phyloP scores from a whole-genome alignment of 2,797 vertebrate species.

The Phrynocephalus vlangalii region DNA sequence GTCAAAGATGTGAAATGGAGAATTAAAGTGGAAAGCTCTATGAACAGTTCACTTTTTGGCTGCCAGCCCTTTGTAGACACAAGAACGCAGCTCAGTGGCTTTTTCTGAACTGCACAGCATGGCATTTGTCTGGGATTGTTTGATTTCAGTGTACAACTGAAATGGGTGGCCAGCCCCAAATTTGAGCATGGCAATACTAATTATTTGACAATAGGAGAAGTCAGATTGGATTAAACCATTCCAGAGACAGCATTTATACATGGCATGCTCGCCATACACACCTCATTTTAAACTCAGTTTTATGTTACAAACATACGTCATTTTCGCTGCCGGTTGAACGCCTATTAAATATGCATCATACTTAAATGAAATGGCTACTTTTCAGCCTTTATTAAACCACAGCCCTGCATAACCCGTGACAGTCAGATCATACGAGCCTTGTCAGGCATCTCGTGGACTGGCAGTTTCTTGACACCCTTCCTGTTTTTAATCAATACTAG shows the following conservation, averaged over 20 bases:
- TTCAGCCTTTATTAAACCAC: neutral
- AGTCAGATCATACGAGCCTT: neutral
- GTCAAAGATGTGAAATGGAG: constrained; percentile 71
- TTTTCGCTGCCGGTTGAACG: neutral
- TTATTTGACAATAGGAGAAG: neutral
- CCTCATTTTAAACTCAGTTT: neutral
- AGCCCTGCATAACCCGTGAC: neutral
- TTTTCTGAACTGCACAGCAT: constrained; percentile 57
- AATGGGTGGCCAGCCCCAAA: constrained; percentile 18
- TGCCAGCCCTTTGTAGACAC: constrained; percentile 48
- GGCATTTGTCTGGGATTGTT: constrained; percentile 41
- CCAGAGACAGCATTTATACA: neutral
- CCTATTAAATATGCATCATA: neutral
- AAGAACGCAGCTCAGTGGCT: constrained; percentile 47
- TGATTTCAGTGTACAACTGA: constrained; percentile 45
- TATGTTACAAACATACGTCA: neutral
- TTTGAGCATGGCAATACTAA: constrained; percentile 12
- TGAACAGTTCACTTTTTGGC: constrained; percentile 66
- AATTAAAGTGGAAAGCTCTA: constrained; percentile 74
- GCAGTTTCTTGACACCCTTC: neutral
- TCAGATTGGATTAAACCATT: constrained; percentile 3
- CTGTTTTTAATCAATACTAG: neutral
- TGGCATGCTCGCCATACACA: neutral
- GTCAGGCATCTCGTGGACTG: neutral
- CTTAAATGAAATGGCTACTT: neutral